Evolutionary conservation across 1,140 invertebrate species (phyloP).

Genomic region (Penaeus chinensis): DNA sequence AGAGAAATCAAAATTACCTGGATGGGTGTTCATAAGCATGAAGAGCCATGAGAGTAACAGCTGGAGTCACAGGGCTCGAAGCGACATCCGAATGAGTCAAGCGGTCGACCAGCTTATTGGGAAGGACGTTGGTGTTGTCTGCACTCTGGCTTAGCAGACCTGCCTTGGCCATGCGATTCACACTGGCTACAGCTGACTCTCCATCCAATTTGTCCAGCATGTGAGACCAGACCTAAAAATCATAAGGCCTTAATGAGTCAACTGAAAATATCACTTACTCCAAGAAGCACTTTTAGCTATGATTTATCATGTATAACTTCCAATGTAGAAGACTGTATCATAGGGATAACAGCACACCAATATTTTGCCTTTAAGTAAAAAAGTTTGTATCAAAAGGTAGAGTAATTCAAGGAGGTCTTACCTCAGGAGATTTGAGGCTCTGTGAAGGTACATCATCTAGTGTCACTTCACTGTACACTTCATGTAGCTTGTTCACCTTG

Average conservation of each 20-base stretch:
- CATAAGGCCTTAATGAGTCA: not conserved
- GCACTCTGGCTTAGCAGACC: slow-evolving; percentile 17
- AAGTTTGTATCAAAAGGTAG: too few relatives aligned
- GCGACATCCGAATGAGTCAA: slow-evolving; percentile 16
- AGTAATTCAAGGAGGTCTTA: not conserved
- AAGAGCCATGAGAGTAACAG: slow-evolving; percentile 35
- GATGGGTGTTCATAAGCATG: slow-evolving; percentile 51
- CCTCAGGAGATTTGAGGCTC: slow-evolving; percentile 42
- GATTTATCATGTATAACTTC: too few relatives aligned
- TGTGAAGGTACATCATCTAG: slow-evolving; percentile 45
- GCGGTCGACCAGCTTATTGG: slow-evolving; percentile 33
- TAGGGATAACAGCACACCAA: too few relatives aligned
- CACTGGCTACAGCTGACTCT: slow-evolving; percentile 36
- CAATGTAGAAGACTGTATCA: too few relatives aligned
- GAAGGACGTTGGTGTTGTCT: slow-evolving; percentile 6
- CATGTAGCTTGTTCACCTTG: slow-evolving; percentile 47
- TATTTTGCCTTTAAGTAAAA: too few relatives aligned
- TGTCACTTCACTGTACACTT: slow-evolving; percentile 20
- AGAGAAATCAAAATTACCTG: slow-evolving; percentile 24
- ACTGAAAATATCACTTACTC: not conserved
- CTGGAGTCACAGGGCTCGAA: slow-evolving; percentile 20
- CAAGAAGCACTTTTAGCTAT: too few relatives aligned
- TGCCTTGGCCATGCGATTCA: slow-evolving; percentile 35
- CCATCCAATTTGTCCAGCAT: slow-evolving; percentile 45
- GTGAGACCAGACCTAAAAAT: slow-evolving; percentile 46